Evolutionary conservation across 2,113 vertebrate species (phyloP), one percentile per base, ranked within the genome.

Genomic region (Ammodytes marinus): DNA sequence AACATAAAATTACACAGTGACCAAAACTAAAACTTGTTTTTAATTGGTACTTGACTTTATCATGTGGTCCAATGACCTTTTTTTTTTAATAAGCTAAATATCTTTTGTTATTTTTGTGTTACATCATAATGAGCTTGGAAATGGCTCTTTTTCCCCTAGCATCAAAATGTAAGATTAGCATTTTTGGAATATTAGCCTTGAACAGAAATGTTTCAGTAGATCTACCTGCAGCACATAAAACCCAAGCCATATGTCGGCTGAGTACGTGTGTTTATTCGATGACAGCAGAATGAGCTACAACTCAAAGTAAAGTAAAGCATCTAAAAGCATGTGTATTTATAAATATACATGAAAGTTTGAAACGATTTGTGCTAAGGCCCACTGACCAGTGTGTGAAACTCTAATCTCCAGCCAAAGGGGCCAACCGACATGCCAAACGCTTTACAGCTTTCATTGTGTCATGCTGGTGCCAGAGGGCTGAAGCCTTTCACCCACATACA

Each of bases 361-460:
- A 27, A 27, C 27, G 27, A 27, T 27, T 27, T 71, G 54, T 17
- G 54, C 84, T 6, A 4, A 77, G 46, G 50, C 74, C 68, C 72
- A 69, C 60, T 63, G 67, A 69, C 54, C 63, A 55, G 64, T 50
- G 52, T 52, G 70, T 59, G 54, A 45, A 59, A 75, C 50, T 75
- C 55, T 39, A 46, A 52, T 67, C 9, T 11, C 35, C 27, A 39
- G 39, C 84, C 42, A 43, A 12, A 53, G 60, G 79, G 40, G 61
- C 59, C 60, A 46, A 17, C 43, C 49, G 53, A 54, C 15, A 45
- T 50, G 19, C 50, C 59, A 55, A 88, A 84, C 19, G 64, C 63
- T 85, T 40, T 42, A 45, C 65, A 57, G 59, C 77, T 52, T 70
- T 78, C 74, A 79, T 60, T 81, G 69, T 78, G 71, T 73, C 8